These are phyloP conservation scores for Eucidaris tribuloides DNA, from an alignment of 35 echinoderm and acorn worm species.

Conservation along the genomic window DNA sequence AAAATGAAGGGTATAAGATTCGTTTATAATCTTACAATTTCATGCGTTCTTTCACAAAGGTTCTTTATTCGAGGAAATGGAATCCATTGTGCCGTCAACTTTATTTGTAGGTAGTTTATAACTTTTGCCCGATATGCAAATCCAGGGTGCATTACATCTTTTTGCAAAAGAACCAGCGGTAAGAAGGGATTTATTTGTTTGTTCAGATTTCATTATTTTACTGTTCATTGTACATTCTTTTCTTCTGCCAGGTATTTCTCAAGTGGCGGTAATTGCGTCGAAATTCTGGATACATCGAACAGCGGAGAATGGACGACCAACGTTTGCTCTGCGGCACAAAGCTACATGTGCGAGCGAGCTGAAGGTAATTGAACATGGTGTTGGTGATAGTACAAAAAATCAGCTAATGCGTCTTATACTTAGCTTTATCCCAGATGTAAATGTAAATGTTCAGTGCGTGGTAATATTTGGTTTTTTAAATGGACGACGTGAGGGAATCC, in stretches of 20 bases:
- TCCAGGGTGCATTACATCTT: too few species aligned
- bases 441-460: too few species aligned
- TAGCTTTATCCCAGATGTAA: too few species aligned
- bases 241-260: slow-evolving; percentile 43
- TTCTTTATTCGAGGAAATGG: not conserved
- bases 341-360: slow-evolving; percentile 60
- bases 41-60: not conserved
- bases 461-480: too few species aligned
- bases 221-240: not conserved
- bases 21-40: not conserved
- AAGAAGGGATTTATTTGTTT: not conserved
- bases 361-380: too few species aligned
- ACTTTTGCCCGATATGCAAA: not conserved
- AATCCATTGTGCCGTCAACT: not conserved
- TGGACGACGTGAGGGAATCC: too few species aligned
- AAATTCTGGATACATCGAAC: slow-evolving; percentile 50
- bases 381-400: too few species aligned
- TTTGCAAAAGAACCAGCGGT: too few species aligned
- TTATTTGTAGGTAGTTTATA: not conserved
- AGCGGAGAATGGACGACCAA: slow-evolving; percentile 68
- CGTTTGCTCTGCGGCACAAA: slow-evolving; percentile 27
- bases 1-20: not conserved
- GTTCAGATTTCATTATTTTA: not conserved
- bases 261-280: slow-evolving; percentile 61
- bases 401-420: too few species aligned